Evolutionary conservation across 2,797 vertebrate species (phyloP), one percentile per base, ranked within the genome.

Genomic region (Craterocephalus amniculus): DNA sequence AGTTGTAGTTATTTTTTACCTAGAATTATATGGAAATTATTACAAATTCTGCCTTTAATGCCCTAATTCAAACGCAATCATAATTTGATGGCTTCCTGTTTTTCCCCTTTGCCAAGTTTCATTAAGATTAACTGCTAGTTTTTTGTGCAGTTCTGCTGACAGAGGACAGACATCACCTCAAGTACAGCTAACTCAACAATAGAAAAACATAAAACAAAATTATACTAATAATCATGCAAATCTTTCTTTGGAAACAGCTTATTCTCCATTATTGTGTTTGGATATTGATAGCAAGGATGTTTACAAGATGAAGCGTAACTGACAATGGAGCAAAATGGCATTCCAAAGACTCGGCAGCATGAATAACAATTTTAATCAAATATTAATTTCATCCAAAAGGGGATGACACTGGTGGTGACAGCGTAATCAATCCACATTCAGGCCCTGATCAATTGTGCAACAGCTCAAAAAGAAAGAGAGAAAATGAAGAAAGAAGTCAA

Each of bases 361-460:
- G 67, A 92, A 87, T 90, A 86, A 89, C 83, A 74, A 76, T 85
- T 77, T 67, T 67, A 86, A 89, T 91, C 87, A 81, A 88, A 91
- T 87, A 83, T 88, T 81, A 89, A 90, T 91, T 88, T 87, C 49
- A 79, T 89, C 84, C 81, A 78, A 83, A 85, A 67, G 55, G 49
- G 35, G 73, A 90, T 86, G 88, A 91, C 85, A 55, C 55, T 29
- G 69, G 59, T 67, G 32, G 20, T 70, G 87, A 89, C 83, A 70
- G 69, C 22, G 72, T 71, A 70, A 91, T 93, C 91, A 81, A 83
- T 93, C 87, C 84, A 81, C 66, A 78, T 91, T 85, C 73, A 26
- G 63, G 54, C 60, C 38, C 69, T 84, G 85, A 90, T 86, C 79
- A 78, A 83, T 87, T 71, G 73, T 63, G 66, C 64, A 83, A 78